Conservation (phyloP, 2,797 vertebrate genomes). For the Pseudomugil gertrudae region DNA sequence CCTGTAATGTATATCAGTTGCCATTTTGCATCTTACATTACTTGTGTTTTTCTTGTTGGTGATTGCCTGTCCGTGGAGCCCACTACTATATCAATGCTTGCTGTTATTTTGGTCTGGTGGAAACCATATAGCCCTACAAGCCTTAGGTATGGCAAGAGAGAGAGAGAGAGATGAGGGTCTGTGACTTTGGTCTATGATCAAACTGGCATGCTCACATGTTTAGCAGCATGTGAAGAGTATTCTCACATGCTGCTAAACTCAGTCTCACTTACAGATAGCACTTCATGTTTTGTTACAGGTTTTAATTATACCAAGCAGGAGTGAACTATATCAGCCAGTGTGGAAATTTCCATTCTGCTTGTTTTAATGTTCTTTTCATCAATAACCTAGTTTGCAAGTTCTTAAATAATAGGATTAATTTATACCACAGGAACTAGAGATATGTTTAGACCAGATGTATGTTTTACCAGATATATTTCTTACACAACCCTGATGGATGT, state of each 20-base stretch:
- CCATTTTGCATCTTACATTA: slow-evolving; percentile 3
- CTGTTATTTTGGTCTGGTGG: slow-evolving; percentile 80
- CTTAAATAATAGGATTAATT: too few species aligned
- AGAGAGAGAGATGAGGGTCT: slow-evolving; percentile 34
- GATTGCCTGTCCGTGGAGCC: slow-evolving; percentile 33
- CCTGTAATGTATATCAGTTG: not conserved
- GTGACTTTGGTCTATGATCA: slow-evolving; percentile 32
- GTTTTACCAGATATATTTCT: not conserved
- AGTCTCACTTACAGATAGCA: slow-evolving; percentile 6
- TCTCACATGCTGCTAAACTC: too few species aligned
- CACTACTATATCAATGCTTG: slow-evolving; percentile 69
- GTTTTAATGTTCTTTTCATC: not conserved
- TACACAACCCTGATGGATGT: not conserved
- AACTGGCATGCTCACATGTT: slow-evolving; percentile 43
- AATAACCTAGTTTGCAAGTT: too few species aligned
- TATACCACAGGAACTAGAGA: not conserved
- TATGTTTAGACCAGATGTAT: not conserved
- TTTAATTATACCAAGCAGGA: slow-evolving; percentile 11
- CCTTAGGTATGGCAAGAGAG: slow-evolving; percentile 35
- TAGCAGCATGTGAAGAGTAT: slow-evolving; percentile 12
- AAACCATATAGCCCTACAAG: slow-evolving; percentile 78
- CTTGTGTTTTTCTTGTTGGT: slow-evolving; percentile 28
- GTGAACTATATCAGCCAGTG: not conserved
- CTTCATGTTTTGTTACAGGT: slow-evolving; percentile 16
- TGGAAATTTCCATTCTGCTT: not conserved